Conservation (phyloP, 1,140 invertebrate species). For the Metaphire vulgaris region DNA sequence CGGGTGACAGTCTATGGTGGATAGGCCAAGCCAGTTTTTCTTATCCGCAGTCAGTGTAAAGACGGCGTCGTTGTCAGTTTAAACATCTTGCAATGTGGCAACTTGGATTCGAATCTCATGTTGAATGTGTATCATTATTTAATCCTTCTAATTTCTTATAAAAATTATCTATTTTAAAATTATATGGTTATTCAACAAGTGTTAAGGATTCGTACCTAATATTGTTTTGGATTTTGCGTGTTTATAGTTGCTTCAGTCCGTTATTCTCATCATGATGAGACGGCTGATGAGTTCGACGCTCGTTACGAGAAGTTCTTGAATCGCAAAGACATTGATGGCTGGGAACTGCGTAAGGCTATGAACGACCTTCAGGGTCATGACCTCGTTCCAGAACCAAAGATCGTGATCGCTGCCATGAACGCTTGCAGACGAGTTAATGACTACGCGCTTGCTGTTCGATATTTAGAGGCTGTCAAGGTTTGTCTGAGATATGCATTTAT, state of each 20-base stretch:
- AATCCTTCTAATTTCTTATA: no score
- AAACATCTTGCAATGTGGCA: no score
- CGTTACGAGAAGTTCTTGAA: constrained; percentile 80
- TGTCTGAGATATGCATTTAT: constrained; percentile 7
- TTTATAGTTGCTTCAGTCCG: constrained; percentile 23
- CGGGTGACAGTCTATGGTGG: no score
- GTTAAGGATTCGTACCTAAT: no score
- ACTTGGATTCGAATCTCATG: no score
- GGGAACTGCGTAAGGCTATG: constrained; percentile 77
- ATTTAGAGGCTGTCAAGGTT: constrained; percentile 79
- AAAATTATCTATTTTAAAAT: no score
- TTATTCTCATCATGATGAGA: constrained; percentile 13
- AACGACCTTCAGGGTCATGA: constrained; percentile 70
- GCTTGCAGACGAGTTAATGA: constrained; percentile 91
- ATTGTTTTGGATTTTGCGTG: no score
- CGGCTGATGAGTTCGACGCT: constrained; percentile 65
- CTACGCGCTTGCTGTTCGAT: constrained; percentile 81
- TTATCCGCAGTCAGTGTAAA: no score
- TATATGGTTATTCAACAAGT: no score
- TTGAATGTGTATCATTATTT: no score
- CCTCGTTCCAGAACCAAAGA: constrained; percentile 86
- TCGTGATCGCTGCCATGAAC: constrained; percentile 81
- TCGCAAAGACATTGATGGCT: constrained; percentile 83
- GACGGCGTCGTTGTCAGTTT: no score
- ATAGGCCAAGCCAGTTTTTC: no score